Conservation (phyloP, 2,113 vertebrate species). For the Todiramphus saurophagus region DNA sequence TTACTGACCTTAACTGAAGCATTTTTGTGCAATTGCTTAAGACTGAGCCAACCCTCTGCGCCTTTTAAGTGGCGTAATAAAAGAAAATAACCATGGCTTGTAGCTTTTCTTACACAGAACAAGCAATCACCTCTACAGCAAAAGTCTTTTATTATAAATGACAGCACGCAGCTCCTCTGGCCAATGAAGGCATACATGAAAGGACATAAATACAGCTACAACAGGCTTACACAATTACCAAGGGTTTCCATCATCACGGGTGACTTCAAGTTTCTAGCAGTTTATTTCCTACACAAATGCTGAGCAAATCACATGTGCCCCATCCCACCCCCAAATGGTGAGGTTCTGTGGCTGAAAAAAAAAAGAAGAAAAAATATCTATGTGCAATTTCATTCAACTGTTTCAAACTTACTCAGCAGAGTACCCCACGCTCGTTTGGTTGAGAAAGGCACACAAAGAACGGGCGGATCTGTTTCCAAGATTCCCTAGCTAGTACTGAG, state of each 20-base stretch:
- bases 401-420: background rate
- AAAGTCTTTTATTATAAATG: slow-evolving; percentile 27
- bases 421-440: background rate
- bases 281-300: background rate
- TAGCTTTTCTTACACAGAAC: background rate
- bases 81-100: background rate
- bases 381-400: background rate
- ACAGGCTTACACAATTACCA: background rate
- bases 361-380: too few relatives aligned
- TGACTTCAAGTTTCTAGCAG: background rate
- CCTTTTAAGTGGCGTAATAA: background rate
- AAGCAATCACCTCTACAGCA: background rate
- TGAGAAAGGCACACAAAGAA: background rate
- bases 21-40: background rate
- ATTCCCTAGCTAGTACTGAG: background rate
- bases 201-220: background rate
- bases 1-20: background rate
- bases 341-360: background rate
- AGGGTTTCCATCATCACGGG: background rate
- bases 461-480: background rate
- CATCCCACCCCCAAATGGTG: background rate
- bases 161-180: background rate
- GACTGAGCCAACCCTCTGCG: background rate
- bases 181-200: background rate
- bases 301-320: background rate